phyloP scores from a whole-genome alignment of 2,797 vertebrate species.

The Typhlichthys eigenmanni region DNA sequence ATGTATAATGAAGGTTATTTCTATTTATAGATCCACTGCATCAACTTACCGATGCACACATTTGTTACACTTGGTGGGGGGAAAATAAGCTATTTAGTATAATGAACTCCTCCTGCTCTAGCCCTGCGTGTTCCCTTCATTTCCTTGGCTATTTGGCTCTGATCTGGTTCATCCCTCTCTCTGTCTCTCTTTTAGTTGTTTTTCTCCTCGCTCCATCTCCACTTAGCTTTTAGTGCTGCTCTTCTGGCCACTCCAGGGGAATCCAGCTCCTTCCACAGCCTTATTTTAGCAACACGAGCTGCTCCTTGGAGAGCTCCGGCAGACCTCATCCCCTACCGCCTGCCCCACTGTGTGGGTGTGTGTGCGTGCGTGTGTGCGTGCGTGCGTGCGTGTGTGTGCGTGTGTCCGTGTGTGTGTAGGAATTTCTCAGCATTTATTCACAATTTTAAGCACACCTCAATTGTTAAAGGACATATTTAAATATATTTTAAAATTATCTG shows the following conservation, averaged over 20 bases:
- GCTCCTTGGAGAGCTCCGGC: conserved; percentile 63
- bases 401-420: conserved; percentile 7
- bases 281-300: conserved; percentile 75
- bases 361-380: conserved; percentile 16
- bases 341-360: conserved; percentile 27
- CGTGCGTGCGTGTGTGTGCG: conserved; percentile 4
- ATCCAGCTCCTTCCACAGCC: conserved; percentile 71
- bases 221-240: conserved; percentile 78
- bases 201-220: conserved; percentile 56
- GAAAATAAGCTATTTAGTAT: too few species aligned
- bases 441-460: background rate
- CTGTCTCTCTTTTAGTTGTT: conserved; percentile 38
- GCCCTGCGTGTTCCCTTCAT: background rate
- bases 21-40: too few species aligned
- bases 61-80: too few species aligned
- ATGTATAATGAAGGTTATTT: too few species aligned
- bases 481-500: too few species aligned
- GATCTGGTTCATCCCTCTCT: conserved; percentile 54
- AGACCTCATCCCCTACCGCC: conserved; percentile 55
- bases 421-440: conserved; percentile 5
- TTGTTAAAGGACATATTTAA: background rate
- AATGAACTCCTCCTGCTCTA: background rate
- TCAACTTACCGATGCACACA: too few species aligned
- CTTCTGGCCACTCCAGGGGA: conserved; percentile 69
- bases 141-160: conserved; percentile 45